Evolutionary conservation across 2,888 invertebrate species (phyloP), one percentile per base, ranked within the genome.

Genomic region (Stenolophus ochropezus): DNA sequence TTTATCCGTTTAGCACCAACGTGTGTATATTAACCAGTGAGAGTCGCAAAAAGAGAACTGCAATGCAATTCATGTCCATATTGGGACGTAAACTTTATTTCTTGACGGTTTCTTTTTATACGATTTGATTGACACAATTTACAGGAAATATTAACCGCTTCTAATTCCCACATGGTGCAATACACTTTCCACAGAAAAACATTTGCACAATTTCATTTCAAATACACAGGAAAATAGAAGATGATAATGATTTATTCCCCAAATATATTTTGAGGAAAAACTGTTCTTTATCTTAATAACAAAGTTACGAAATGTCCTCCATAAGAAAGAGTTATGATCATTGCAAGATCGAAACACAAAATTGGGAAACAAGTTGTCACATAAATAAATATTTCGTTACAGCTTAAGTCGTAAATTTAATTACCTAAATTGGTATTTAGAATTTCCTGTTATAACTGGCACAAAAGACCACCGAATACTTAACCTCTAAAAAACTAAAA

Each of bases 301-400:
- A 61, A 25, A 14, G n/a, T 61, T 61, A 25, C 61, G 61, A 25
- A 61, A 61, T 25, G 56, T 21, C 56, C n/a, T 20, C 56, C 56
- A 21, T 21, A 21, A 14, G n/a, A n/a, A 25, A 61, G 61, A 61
- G 25, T 61, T 61, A 61, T 61, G 61, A 61, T 0, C 23, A 51
- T 74, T 75, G 75, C 53, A 56, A 56, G n/a, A 33, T 25, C 33
- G 11, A 16, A 20, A 56, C 20, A 75, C 33, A 75, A 75, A 75
- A 56, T 75, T 56, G 56, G 33, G 56, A 75, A 75, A 75, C 33
- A 27, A 25, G 25, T 33, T 56, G 75, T 75, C 56, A 69, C 65
- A 69, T 69, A 69, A 69, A 69, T 69, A 69, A 33, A 27, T 11
- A 69, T 69, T 69, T 69, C 65, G 65, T 69, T 33, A 69, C 65